A percentile compares a stretch with the other conserved stretches of the same genome.
phyloP scores from a whole-genome alignment of 2,113 vertebrate genomes.

The Camelus bactrianus region DNA sequence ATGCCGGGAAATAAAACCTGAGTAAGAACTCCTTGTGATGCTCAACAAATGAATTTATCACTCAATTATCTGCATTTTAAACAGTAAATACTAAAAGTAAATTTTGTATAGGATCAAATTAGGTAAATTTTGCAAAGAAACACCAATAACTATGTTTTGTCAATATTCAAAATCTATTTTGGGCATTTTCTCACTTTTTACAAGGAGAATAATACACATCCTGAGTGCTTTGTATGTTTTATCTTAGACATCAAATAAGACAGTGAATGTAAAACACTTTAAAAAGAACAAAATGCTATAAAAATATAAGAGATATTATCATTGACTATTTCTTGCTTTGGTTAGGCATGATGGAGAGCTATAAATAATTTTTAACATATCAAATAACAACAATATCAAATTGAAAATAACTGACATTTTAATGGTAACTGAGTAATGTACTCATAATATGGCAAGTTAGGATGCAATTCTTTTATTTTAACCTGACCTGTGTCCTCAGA shows the following conservation, averaged over 20 bases:
- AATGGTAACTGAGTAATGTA: not conserved
- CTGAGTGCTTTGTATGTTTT: slow-evolving; percentile 4
- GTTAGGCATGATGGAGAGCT: not conserved
- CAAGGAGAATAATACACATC: not conserved
- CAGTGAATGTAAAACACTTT: not conserved
- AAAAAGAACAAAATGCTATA: not conserved
- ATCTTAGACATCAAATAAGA: not conserved
- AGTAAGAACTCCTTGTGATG: not conserved
- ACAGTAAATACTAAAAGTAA: not conserved
- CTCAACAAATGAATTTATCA: not conserved
- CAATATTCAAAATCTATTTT: not conserved
- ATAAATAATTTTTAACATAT: not conserved
- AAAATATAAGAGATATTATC: not conserved
- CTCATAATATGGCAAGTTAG: not conserved
- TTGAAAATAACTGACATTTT: not conserved
- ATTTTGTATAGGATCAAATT: not conserved
- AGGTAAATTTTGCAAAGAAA: not conserved
- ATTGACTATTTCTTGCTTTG: not conserved
- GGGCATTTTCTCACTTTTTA: not conserved
- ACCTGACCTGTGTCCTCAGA: not conserved
- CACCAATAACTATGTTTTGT: not conserved
- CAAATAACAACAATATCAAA: not conserved
- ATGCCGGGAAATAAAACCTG: not conserved
- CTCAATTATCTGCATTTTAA: not conserved
- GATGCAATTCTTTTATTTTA: not conserved